Conservation (phyloP, 2,888 invertebrate genomes). For the Ophion slaviceki region DNA sequence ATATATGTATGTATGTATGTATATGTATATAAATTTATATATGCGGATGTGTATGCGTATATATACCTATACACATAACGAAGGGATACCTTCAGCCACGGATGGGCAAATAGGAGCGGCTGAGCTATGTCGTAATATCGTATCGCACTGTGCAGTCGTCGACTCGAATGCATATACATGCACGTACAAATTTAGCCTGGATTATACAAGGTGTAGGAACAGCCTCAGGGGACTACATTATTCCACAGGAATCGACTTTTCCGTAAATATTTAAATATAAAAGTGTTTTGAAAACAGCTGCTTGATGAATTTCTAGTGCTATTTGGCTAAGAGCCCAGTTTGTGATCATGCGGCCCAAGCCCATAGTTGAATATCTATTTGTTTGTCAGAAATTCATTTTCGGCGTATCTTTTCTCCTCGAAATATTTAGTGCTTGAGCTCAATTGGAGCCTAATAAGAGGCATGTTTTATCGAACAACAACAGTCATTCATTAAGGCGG, state of each 20-base stretch:
- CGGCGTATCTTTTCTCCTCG: too few relatives aligned
- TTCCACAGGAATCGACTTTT: background rate
- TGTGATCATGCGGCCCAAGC: too few relatives aligned
- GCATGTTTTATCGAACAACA: too few relatives aligned
- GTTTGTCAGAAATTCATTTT: too few relatives aligned
- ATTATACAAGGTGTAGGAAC: background rate
- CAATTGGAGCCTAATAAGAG: too few relatives aligned
- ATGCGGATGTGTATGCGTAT: background rate
- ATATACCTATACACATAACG: background rate
- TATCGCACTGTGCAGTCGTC: constrained; percentile 57
- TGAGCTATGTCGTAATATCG: constrained; percentile 55
- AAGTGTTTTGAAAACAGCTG: background rate
- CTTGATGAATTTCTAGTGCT: too few relatives aligned
- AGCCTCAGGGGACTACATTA: background rate
- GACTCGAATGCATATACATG: constrained; percentile 36
- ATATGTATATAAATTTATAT: background rate
- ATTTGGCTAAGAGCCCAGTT: too few relatives aligned
- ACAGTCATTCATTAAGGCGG: too few relatives aligned
- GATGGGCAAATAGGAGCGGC: constrained; percentile 20
- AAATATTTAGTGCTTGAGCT: too few relatives aligned
- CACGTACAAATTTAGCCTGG: background rate
- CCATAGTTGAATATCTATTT: too few relatives aligned
- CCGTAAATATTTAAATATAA: background rate
- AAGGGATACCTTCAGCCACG: constrained; percentile 45
- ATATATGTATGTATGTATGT: background rate